These are phyloP conservation scores for Beaufortia kweichowensis DNA, from an alignment of 2,113 vertebrate genomes.

Conservation along the genomic window DNA sequence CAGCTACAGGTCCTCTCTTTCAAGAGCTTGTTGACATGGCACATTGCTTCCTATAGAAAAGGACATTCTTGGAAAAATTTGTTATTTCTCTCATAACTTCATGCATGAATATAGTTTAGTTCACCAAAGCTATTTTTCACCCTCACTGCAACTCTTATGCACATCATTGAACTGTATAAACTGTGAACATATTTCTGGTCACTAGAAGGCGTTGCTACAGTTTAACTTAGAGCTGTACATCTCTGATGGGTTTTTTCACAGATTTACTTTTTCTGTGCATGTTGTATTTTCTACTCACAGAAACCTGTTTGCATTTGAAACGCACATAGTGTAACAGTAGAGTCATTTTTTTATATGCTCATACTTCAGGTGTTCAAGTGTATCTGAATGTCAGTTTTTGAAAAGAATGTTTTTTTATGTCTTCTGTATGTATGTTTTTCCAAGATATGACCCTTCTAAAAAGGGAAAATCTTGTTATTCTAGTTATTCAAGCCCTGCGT, in stretches of 20 bases:
- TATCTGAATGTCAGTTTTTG: background rate
- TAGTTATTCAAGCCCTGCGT: background rate
- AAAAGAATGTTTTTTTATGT: background rate
- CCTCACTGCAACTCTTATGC: background rate
- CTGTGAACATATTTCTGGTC: too few relatives aligned
- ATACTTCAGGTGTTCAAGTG: too few relatives aligned
- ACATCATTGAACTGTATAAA: too few relatives aligned
- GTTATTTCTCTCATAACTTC: background rate
- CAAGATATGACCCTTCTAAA: slow-evolving; percentile 6
- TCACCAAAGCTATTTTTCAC: background rate
- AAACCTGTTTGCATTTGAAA: too few relatives aligned
- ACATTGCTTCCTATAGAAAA: background rate
- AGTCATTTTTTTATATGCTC: too few relatives aligned
- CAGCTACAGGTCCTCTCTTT: background rate
- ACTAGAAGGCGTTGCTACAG: too few relatives aligned
- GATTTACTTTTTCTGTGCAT: too few relatives aligned
- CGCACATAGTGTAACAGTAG: too few relatives aligned
- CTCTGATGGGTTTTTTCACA: too few relatives aligned
- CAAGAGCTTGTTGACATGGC: background rate
- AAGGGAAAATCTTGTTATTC: background rate
- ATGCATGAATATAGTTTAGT: background rate
- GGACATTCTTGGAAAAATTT: background rate
- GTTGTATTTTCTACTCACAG: too few relatives aligned
- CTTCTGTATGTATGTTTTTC: background rate
- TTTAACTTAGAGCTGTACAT: too few relatives aligned